Conservation (phyloP, 2,888 invertebrate species). For the Neoaliturus tenellus region DNA sequence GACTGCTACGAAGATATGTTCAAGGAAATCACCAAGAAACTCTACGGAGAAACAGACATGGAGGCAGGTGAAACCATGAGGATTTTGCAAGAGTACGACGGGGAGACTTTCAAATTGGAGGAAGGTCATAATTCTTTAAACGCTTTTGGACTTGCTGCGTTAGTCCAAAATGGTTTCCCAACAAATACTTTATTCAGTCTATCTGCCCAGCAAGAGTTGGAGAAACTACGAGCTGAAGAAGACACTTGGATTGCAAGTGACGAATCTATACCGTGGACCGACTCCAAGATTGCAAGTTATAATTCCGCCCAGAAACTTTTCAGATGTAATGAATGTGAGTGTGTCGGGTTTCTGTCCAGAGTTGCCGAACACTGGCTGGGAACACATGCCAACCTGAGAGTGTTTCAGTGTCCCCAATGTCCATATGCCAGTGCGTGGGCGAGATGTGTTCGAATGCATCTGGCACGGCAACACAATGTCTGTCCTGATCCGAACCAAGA, state of each 20-base stretch:
- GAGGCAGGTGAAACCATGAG: slow-evolving; percentile 62
- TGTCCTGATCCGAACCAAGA: slow-evolving; percentile 79
- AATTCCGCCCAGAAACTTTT: slow-evolving; percentile 85
- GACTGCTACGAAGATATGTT: slow-evolving; percentile 90
- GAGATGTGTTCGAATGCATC: slow-evolving; percentile 83
- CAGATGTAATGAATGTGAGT: slow-evolving; percentile 85
- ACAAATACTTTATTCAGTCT: slow-evolving; percentile 71
- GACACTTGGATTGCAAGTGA: slow-evolving; percentile 82
- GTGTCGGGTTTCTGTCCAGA: slow-evolving; percentile 83
- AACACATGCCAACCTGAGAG: slow-evolving; percentile 81
- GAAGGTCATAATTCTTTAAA: slow-evolving; percentile 70
- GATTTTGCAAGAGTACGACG: slow-evolving; percentile 74
- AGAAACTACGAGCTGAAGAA: slow-evolving; percentile 64
- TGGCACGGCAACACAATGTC: slow-evolving; percentile 83
- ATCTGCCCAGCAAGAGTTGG: slow-evolving; percentile 42
- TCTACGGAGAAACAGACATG: slow-evolving; percentile 82
- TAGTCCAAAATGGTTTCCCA: slow-evolving; percentile 85
- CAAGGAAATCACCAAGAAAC: slow-evolving; percentile 94
- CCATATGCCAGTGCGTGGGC: slow-evolving; percentile 87
- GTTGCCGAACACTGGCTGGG: slow-evolving; percentile 88
- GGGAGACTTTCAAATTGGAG: slow-evolving; percentile 69
- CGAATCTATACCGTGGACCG: slow-evolving; percentile 83
- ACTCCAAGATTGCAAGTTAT: slow-evolving; percentile 88
- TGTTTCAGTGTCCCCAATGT: slow-evolving; percentile 80
- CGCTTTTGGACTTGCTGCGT: slow-evolving; percentile 79